Conservation (phyloP, 1,140 invertebrate species). For the Meteorus sp. region DNA sequence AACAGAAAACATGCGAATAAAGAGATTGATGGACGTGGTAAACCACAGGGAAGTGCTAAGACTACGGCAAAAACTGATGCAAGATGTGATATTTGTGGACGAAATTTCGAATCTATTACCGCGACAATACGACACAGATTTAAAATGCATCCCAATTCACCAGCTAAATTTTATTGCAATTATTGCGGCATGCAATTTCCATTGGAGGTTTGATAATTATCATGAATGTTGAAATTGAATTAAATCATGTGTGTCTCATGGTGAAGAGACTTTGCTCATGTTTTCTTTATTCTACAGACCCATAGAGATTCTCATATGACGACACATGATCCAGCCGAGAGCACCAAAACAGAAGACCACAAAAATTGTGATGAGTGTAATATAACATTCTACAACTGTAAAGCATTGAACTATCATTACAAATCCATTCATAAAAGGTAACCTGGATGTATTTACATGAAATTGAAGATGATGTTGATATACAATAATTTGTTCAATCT, state of each 20-base stretch:
- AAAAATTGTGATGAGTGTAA: slow-evolving; percentile 62
- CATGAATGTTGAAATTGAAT: background rate
- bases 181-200: slow-evolving; percentile 73
- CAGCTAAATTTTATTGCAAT: slow-evolving; percentile 67
- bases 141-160: slow-evolving; percentile 66
- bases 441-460: slow-evolving; percentile 28
- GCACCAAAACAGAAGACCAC: slow-evolving; percentile 52
- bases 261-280: background rate
- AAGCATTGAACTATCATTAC: slow-evolving; percentile 66
- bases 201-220: slow-evolving; percentile 59
- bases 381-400: slow-evolving; percentile 62
- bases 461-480: background rate
- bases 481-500: too few relatives aligned
- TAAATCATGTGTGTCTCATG: too few relatives aligned
- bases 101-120: slow-evolving; percentile 64
- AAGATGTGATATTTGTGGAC: slow-evolving; percentile 64
- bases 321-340: slow-evolving; percentile 50
- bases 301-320: slow-evolving; percentile 64
- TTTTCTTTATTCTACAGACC: slow-evolving; percentile 55
- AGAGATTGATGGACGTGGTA: slow-evolving; percentile 56
- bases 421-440: slow-evolving; percentile 66
- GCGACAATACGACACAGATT: slow-evolving; percentile 71
- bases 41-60: slow-evolving; percentile 30
- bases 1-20: slow-evolving; percentile 61
- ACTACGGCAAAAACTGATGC: slow-evolving; percentile 32